These are phyloP conservation scores for Campodea augens DNA, from an alignment of 1,140 invertebrate species.

Conservation along the genomic window DNA sequence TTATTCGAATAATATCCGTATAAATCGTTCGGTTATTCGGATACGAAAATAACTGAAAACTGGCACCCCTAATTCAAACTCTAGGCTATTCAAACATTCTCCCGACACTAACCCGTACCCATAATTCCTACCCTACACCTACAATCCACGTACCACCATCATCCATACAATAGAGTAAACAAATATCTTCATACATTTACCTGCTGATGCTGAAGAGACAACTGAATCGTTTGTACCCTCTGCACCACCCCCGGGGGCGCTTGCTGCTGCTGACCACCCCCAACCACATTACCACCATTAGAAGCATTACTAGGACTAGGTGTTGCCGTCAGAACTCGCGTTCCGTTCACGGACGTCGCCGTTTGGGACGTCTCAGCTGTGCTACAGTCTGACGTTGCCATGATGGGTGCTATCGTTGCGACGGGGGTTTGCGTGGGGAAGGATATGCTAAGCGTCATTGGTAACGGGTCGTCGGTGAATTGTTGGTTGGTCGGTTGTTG, in stretches of 20 bases:
- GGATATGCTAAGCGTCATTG: neutral
- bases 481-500: neutral
- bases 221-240: constrained; percentile 11
- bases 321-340: neutral
- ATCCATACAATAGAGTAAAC: too few relatives aligned
- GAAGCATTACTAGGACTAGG: neutral
- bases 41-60: too few relatives aligned
- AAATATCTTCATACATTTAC: too few relatives aligned
- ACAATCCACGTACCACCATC: too few relatives aligned
- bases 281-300: neutral
- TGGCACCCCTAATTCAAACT: too few relatives aligned
- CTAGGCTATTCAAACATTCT: too few relatives aligned
- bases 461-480: neutral
- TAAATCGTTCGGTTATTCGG: too few relatives aligned
- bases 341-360: neutral
- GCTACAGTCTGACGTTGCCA: neutral
- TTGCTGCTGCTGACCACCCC: neutral
- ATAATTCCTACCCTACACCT: too few relatives aligned
- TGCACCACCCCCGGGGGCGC: constrained; percentile 3
- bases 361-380: neutral
- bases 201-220: constrained; percentile 8
- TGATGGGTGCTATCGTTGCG: neutral
- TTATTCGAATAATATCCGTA: too few relatives aligned
- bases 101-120: too few relatives aligned
- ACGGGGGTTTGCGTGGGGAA: neutral